Percentiles rank a stretch among this genome's conserved stretches.
Conservation (phyloP, 1,140 invertebrate genomes). For the Yoshiicerus persimilis region DNA sequence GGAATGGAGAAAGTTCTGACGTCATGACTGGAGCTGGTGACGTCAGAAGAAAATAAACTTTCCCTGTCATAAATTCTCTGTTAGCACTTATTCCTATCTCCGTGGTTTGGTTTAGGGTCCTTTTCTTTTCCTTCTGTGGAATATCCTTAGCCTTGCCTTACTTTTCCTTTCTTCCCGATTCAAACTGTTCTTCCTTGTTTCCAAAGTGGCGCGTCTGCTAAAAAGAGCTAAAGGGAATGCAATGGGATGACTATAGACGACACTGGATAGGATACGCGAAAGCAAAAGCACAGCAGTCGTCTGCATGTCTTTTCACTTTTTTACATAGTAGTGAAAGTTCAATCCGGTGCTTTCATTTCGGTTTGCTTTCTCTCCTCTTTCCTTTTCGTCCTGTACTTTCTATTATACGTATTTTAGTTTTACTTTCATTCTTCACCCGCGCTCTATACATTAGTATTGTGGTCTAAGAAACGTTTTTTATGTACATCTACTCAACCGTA, state of each 20-base stretch:
- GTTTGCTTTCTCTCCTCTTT: neutral
- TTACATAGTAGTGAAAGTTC: neutral
- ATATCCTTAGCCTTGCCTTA: neutral
- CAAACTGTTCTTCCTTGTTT: neutral
- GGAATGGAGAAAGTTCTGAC: constrained; percentile 11
- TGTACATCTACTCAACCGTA: neutral
- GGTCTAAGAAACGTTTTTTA: neutral
- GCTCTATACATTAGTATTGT: neutral
- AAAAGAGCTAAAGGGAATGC: neutral
- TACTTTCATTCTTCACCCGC: neutral
- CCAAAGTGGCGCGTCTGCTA: neutral
- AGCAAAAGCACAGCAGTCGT: neutral
- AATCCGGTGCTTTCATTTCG: neutral
- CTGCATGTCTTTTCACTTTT: neutral
- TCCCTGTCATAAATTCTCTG: constrained; percentile 37
- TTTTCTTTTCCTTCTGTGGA: neutral
- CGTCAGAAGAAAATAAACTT: constrained; percentile 39
- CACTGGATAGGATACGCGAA: neutral
- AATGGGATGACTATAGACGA: neutral
- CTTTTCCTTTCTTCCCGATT: neutral
- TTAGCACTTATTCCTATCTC: neutral
- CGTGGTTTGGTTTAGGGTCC: neutral
- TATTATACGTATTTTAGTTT: neutral
- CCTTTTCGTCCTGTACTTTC: neutral
- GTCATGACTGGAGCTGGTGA: constrained; percentile 23